Evolutionary conservation across 2,888 invertebrate genomes (phyloP), one percentile per base, ranked within the genome.

Genomic region (Drosophila recens): DNA sequence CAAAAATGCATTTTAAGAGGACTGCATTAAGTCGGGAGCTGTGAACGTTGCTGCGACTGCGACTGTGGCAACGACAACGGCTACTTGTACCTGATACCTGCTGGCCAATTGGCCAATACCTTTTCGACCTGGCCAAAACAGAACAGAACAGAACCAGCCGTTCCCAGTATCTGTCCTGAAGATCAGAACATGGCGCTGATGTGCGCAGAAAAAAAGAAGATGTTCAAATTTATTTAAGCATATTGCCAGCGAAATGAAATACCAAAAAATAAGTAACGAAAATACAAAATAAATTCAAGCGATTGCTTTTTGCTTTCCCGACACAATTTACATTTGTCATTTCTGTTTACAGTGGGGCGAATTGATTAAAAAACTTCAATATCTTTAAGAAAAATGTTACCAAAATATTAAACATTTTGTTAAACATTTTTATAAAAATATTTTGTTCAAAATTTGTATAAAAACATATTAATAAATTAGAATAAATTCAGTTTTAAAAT

Each of bases 1-100:
- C 88, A 89, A 85, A 87, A 87, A 82, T 73, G 88, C 77, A 87
- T 89, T 89, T 82, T 82, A 75, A 72, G 87, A 69, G 85, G 67
- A 76, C 74, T 86, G 87, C 87, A 83, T 85, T 89, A 86, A 87
- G 79, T 77, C 64, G 65, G 72, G 56, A 75, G 74, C 52, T 52
- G 78, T n/a, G 27, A 46, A 42, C n/a, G 34, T 27, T 13, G 75
- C 64, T 10, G 11, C 11, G 13, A 33, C 23, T 23, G 23, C 23
- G 23, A 23, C 23, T 23, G 23, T 23, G 23, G 23, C 23, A 23
- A 23, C 23, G 23, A 23, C 23, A 4, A 4, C 23, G 27, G 27
- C 15, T 52, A 20, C 49, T 63, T 48, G 63, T 67, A 53, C 71
- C 72, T 67, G 72, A 58, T 27, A 27, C 27, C 27, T 27, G 27